Evolutionary conservation across 2,888 invertebrate genomes (phyloP), one percentile per base, ranked within the genome.

Genomic region (Xestia c-nigrum): DNA sequence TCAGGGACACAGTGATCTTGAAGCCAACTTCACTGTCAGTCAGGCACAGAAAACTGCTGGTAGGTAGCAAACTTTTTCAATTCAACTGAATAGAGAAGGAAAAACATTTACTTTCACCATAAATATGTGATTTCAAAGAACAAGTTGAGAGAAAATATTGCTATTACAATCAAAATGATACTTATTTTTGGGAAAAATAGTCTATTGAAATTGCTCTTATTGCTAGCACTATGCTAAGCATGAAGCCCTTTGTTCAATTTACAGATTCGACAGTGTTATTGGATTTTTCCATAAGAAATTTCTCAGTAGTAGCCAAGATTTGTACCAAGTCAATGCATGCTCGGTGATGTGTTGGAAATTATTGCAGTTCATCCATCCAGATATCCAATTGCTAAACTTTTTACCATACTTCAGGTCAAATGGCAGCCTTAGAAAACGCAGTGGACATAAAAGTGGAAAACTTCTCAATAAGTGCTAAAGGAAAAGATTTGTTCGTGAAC

Each of bases 391-490:
- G 5, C 21, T 61, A 10, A 61, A 61, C 19, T 61, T 9, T 38
- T 61, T 61, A 6, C 31, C 38, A 19, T 1, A 38, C n/a, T 71
- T 69, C 86, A 97, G 97, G 98, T 88, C 98, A 98, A 92, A 97
- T 98, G 95, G 98, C 98, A 61, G 98, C 98, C 55, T 91, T 98
- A 87, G 99, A 99, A 92, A 98, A 99, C 93, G 99, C 99, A 1
- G 98, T 99, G 19, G 99, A 99, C 94, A 99, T 99, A 72, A 99
- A 99, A 97, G 98, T 99, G 24, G 99, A 99, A 92, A 99, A 99
- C 94, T 99, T 99, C 93, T 99, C 99, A 78, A 99, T 99, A 88
- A 98, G 99, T 38, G 99, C 99, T 0, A 98, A 99, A 94, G 99
- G 99, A 75, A 99, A 99, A 90, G 99, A 99, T 92, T 97, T 99